Evolutionary conservation across 2,888 invertebrate genomes (phyloP).

Genomic region (Rhopalosiphum nymphaeae): DNA sequence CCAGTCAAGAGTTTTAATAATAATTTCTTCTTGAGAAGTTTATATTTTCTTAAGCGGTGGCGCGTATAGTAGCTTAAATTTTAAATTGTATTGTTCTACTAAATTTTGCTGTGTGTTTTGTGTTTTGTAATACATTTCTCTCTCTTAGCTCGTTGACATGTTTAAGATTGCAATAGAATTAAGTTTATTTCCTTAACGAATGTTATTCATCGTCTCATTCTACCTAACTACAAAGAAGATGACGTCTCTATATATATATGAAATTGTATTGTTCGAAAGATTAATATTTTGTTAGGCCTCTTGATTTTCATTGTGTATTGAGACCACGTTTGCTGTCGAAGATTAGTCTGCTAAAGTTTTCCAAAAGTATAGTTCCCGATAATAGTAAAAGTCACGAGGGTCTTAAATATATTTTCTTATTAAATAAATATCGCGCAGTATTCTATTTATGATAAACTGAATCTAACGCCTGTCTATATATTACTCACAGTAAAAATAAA

Average conservation of each 20-base stretch:
- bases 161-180: not conserved
- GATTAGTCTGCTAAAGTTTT: conserved; percentile 40
- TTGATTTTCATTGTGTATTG: conserved; percentile 41
- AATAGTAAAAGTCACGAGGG: conserved; percentile 27
- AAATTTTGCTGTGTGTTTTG: not conserved
- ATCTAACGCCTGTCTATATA: not conserved
- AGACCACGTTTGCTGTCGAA: not conserved
- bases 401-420: conserved; percentile 18
- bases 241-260: not conserved
- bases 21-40: not conserved
- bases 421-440: not conserved
- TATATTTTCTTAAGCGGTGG: not conserved
- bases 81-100: not conserved
- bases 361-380: not conserved
- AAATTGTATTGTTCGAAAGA: conserved; percentile 19
- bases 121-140: not conserved
- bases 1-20: not conserved
- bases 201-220: conserved; percentile 6
- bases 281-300: conserved; percentile 20
- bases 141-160: not conserved
- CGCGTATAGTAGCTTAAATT: not conserved
- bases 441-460: not conserved
- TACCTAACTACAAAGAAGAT: conserved; percentile 32
- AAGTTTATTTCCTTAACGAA: not conserved
- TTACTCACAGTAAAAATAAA: not conserved